These are phyloP conservation scores for Charaxes varanes DNA, from an alignment of 1,140 invertebrate genomes.

Conservation along the genomic window DNA sequence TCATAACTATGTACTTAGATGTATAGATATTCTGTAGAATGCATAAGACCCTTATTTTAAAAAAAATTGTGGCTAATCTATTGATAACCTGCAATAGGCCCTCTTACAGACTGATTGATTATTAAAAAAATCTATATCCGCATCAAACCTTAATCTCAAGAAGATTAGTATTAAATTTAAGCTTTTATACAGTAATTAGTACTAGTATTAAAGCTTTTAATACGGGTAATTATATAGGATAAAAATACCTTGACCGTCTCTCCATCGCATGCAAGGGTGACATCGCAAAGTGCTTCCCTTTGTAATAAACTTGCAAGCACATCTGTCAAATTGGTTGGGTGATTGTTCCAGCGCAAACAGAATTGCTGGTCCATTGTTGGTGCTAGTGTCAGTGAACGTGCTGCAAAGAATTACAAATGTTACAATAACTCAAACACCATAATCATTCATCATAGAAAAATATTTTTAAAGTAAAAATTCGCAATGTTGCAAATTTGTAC, in stretches of 20 bases:
- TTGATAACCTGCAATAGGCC: no score
- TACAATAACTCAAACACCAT: slow-evolving; percentile 8
- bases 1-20: neutral
- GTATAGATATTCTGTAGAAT: no score
- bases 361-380: slow-evolving; percentile 93
- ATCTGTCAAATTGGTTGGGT: slow-evolving; percentile 91
- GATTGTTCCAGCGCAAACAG: slow-evolving; percentile 96
- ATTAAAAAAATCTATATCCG: no score
- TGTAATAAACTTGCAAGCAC: slow-evolving; percentile 89
- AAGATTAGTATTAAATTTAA: no score
- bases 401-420: slow-evolving; percentile 48
- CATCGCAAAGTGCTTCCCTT: slow-evolving; percentile 91
- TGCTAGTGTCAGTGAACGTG: slow-evolving; percentile 73
- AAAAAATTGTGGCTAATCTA: no score
- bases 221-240: neutral
- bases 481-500: slow-evolving; percentile 25
- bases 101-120: no score
- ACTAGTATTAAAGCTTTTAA: no score
- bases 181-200: no score
- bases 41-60: no score
- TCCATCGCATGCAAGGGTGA: slow-evolving; percentile 93
- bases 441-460: slow-evolving; percentile 15
- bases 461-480: slow-evolving; percentile 33
- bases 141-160: no score
- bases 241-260: slow-evolving; percentile 85